phyloP scores from a whole-genome alignment of 2,797 vertebrate genomes.

The Caiman crocodilus region DNA sequence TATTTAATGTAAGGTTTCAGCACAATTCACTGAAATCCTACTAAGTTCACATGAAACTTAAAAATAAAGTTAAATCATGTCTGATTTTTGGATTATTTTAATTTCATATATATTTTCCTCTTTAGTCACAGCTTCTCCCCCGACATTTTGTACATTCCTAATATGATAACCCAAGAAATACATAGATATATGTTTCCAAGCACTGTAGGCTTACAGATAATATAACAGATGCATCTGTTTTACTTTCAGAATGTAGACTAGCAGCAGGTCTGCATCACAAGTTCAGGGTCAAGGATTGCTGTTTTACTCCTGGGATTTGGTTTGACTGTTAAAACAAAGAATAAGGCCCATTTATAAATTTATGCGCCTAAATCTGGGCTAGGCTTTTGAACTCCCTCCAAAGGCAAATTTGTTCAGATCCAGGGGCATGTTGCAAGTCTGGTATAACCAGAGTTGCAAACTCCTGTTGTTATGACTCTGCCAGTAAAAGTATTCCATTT shows the following conservation, averaged over 20 bases:
- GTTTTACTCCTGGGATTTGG: background rate
- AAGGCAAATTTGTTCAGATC: background rate
- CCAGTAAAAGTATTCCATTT: background rate
- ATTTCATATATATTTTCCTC: accelerated
- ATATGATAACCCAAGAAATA: accelerated
- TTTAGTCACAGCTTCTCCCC: accelerated
- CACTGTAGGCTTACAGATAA: accelerated
- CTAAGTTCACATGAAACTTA: background rate
- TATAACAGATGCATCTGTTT: background rate
- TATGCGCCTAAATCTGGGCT: background rate
- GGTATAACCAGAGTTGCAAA: background rate
- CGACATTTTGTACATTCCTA: accelerated
- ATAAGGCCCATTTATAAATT: background rate
- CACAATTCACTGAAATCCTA: no score
- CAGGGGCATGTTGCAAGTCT: background rate
- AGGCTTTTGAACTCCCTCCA: background rate
- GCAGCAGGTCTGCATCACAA: background rate
- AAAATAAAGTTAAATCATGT: background rate
- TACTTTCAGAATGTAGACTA: background rate
- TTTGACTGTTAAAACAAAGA: background rate
- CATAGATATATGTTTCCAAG: accelerated
- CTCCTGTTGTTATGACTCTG: background rate
- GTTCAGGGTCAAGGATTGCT: background rate
- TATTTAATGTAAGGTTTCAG: background rate
- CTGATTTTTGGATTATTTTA: accelerated